phyloP scores from a whole-genome alignment of 1,140 invertebrate genomes.

The Venturia canescens region DNA sequence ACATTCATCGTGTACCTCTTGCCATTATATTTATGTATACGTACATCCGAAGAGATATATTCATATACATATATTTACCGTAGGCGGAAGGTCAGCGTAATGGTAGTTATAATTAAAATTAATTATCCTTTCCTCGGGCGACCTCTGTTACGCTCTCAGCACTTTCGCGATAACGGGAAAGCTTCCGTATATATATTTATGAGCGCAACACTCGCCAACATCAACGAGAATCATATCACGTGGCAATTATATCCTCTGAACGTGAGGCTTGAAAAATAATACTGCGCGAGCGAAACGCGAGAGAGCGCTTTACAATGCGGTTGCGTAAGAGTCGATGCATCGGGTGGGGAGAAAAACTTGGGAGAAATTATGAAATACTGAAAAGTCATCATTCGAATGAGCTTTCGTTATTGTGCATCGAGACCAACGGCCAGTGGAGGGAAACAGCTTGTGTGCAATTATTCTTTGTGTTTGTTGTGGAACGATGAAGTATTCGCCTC shows the following conservation, averaged over 20 bases:
- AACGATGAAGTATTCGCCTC: too few species aligned
- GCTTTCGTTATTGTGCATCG: too few species aligned
- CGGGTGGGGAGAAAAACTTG: not conserved
- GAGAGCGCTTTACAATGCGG: not conserved
- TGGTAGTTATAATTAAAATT: conserved; percentile 47
- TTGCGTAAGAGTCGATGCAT: not conserved
- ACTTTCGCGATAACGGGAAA: conserved; percentile 30
- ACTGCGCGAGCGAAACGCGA: not conserved
- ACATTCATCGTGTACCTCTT: conserved; percentile 18
- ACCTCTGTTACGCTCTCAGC: conserved; percentile 13
- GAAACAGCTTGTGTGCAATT: too few species aligned
- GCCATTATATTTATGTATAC: conserved; percentile 15
- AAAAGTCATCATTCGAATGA: not conserved
- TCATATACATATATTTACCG: conserved; percentile 13
- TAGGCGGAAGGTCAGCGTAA: conserved; percentile 42
- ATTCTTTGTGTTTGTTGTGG: too few species aligned
- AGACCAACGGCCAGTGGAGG: too few species aligned
- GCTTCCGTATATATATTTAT: not conserved
- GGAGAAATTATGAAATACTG: not conserved
- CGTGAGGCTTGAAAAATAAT: not conserved
- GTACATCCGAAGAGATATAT: not conserved
- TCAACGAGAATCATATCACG: conserved; percentile 31
- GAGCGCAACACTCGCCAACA: conserved; percentile 9
- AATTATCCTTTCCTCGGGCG: conserved; percentile 41
- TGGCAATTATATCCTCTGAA: conserved; percentile 26